Evolutionary conservation across 2,797 vertebrate species (phyloP).

Genomic region (Chaunax sp.): DNA sequence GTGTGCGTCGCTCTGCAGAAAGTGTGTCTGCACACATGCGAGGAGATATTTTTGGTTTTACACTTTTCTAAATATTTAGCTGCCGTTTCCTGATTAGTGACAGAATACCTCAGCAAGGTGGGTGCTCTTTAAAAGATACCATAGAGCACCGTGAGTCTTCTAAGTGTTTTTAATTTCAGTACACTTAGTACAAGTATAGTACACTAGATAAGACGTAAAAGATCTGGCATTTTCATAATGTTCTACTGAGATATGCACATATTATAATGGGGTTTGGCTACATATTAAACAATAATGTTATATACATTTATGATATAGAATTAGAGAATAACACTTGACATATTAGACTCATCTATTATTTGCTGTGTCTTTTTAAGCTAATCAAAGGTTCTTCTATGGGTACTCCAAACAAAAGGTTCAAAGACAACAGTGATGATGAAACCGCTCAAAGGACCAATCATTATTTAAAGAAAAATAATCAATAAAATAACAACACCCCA

Average conservation of each 20-base stretch:
- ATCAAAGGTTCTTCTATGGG: no score
- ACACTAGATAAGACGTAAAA: no score
- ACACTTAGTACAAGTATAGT: no score
- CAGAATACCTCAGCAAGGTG: no score
- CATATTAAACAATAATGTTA: neutral
- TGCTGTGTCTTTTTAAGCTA: no score
- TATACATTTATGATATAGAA: neutral
- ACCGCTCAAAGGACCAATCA: neutral
- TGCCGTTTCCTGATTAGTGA: neutral
- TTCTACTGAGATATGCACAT: neutral
- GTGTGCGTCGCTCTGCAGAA: neutral
- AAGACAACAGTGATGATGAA: constrained; percentile 1
- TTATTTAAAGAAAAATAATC: constrained; percentile 9
- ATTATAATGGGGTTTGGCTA: no score
- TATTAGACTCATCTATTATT: neutral
- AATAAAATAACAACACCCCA: neutral
- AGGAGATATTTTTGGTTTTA: neutral
- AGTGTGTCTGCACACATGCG: neutral
- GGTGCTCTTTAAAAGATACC: no score
- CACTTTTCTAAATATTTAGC: neutral
- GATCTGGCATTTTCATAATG: neutral
- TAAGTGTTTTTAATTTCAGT: no score
- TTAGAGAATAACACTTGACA: neutral
- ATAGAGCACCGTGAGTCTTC: neutral
- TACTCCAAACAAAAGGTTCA: neutral